Evolutionary conservation across 2,113 vertebrate species (phyloP).

Genomic region (Chamaetylas fuelleborni): DNA sequence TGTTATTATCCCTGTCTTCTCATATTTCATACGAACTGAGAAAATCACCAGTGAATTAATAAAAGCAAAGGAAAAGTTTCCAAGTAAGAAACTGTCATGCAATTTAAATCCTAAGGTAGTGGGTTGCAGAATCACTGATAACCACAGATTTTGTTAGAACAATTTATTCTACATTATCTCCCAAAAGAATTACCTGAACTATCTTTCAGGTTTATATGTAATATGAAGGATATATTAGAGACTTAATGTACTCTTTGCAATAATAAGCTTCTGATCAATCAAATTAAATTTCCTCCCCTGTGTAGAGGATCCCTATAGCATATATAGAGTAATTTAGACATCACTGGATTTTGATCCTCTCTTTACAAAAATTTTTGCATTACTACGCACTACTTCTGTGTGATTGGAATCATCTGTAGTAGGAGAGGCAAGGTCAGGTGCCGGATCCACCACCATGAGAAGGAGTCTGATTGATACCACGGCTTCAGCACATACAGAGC

Average conservation of each 20-base stretch:
- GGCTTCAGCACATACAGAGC: fast-evolving
- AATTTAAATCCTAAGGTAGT: not conserved
- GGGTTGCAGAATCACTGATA: not conserved
- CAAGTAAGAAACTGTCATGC: not conserved
- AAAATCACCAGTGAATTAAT: not conserved
- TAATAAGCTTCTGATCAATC: not conserved
- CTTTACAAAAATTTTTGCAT: not conserved
- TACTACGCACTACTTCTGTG: not conserved
- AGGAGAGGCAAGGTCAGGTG: not conserved
- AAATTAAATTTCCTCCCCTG: not conserved
- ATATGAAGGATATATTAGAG: not conserved
- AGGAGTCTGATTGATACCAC: fast-evolving
- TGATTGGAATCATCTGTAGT: not conserved
- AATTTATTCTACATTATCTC: not conserved
- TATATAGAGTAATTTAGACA: not conserved
- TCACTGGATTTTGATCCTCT: not conserved
- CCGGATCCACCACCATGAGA: fast-evolving
- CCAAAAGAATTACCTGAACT: not conserved
- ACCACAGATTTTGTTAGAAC: not conserved
- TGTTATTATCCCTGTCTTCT: not conserved
- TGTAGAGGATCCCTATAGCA: not conserved
- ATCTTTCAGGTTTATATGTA: not conserved
- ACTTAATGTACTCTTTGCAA: not conserved
- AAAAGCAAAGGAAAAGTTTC: not conserved
- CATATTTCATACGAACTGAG: not conserved